phyloP scores from a whole-genome alignment of 2,797 vertebrate species.

The Apodemus agrarius region DNA sequence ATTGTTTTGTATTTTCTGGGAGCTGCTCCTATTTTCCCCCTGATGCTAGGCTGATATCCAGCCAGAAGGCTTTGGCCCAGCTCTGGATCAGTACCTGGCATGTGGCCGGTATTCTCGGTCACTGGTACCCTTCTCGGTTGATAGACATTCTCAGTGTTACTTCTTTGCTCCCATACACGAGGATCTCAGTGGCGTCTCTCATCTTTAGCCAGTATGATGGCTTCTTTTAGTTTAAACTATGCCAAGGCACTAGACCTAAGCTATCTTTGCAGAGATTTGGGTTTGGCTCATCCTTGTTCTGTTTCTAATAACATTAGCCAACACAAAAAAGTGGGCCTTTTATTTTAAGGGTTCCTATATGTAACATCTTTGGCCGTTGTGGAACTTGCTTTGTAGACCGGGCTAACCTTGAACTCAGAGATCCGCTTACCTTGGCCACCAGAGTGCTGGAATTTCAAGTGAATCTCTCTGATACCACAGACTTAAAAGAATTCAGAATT shows the following conservation, averaged over 20 bases:
- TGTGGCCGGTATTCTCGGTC: neutral
- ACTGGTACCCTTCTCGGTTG: too few relatives aligned
- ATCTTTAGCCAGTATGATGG: neutral
- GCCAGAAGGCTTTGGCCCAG: neutral
- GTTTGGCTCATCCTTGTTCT: neutral
- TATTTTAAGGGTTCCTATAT: neutral
- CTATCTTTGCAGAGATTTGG: neutral
- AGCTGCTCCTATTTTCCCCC: neutral
- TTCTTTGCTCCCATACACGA: neutral
- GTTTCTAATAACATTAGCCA: conserved; percentile 4
- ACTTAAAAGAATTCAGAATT: neutral
- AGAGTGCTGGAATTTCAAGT: neutral
- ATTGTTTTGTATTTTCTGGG: neutral
- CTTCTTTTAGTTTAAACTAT: neutral
- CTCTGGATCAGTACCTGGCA: neutral
- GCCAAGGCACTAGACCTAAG: too few relatives aligned
- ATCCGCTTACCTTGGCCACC: neutral
- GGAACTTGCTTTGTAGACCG: neutral
- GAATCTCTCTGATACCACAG: conserved; percentile 27
- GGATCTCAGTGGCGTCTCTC: neutral
- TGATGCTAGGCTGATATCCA: neutral
- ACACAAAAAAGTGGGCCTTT: neutral
- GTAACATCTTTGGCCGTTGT: neutral
- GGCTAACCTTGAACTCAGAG: neutral
- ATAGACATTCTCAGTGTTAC: neutral